Conservation (phyloP, 2,797 vertebrate species). For the Eptatretus atami region DNA sequence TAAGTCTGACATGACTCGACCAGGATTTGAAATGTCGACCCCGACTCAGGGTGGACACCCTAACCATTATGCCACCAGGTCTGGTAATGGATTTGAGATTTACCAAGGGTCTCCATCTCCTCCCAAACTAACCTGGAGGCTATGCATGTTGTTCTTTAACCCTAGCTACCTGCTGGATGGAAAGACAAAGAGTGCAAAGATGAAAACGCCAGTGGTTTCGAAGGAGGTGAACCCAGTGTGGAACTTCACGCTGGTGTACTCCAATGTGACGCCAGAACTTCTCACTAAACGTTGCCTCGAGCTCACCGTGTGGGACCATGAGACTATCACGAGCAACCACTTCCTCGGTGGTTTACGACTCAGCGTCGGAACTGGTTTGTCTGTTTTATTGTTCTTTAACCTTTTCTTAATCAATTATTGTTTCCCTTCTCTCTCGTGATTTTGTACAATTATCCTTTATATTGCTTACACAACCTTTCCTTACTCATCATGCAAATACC, state of each 20-base stretch:
- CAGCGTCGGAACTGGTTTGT: conserved; percentile 22
- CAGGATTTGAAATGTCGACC: too few species aligned
- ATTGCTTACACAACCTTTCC: too few species aligned
- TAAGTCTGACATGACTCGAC: too few species aligned
- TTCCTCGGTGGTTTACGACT: conserved; percentile 71
- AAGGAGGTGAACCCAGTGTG: conserved; percentile 64
- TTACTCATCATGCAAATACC: too few species aligned
- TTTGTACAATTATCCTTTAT: too few species aligned
- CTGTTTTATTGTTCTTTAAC: too few species aligned
- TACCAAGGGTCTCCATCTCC: background rate
- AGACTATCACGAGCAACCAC: conserved; percentile 61
- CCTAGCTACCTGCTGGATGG: conserved; percentile 65
- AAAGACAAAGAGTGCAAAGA: conserved; percentile 66
- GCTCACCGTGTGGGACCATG: conserved; percentile 86
- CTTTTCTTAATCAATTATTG: too few species aligned
- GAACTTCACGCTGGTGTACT: conserved; percentile 74
- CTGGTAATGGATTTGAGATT: too few species aligned
- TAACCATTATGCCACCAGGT: too few species aligned
- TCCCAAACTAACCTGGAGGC: background rate
- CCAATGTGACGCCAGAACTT: conserved; percentile 37
- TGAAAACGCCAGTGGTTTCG: conserved; percentile 58
- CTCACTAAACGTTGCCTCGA: conserved; percentile 57
- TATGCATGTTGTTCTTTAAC: background rate
- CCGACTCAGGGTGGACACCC: too few species aligned
- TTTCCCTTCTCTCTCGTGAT: too few species aligned